Evolutionary conservation across 2,888 invertebrate genomes (phyloP), one percentile per base, ranked within the genome.

Genomic region (Charanyca ferruginea): DNA sequence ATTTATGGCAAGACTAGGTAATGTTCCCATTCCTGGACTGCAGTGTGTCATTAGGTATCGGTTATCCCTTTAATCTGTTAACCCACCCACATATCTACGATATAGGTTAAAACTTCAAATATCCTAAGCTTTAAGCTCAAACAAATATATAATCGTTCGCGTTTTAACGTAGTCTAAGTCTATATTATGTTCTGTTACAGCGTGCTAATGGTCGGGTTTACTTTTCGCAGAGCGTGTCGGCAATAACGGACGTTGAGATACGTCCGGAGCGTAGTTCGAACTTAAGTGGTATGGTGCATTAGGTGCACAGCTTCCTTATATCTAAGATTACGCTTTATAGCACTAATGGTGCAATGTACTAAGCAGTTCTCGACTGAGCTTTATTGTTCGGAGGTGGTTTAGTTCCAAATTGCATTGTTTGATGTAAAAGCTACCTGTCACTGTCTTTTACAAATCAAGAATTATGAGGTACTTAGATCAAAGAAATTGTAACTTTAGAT

Each of bases 261-360:
- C 61, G 61, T 68, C 51, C 77, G 65, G 49, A 69, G 48, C 57
- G 54, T 49, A 66, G 70, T 78, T 73, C 63, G 60, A 76, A 76
- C 54, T 66, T 49, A 80, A 75, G 80, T 65, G 68, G 72, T 38
- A 63, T 63, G 67, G 77, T 80, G 80, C 78, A 78, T 80, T 78
- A 77, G 60, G 61, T 80, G 68, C 77, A 65, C 57, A 54, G 54
- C 63, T 68, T 78, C 72, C 62, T 53, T 60, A 54, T 47, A 58
- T 58, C 28, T 48, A 23, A 54, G 65, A 71, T 47, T 53, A 60
- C 45, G 44, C 51, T 58, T 38, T 64, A 64, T 28, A 62, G 28
- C 22, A 44, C 73, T 66, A 54, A 72, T 61, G 53, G 62, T 47
- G 52, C 45, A 45, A 55, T 52, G 25, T 32, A 44, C 45, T 28